Conservation (phyloP, 2,113 vertebrate genomes). For the Prionailurus bengalensis region DNA sequence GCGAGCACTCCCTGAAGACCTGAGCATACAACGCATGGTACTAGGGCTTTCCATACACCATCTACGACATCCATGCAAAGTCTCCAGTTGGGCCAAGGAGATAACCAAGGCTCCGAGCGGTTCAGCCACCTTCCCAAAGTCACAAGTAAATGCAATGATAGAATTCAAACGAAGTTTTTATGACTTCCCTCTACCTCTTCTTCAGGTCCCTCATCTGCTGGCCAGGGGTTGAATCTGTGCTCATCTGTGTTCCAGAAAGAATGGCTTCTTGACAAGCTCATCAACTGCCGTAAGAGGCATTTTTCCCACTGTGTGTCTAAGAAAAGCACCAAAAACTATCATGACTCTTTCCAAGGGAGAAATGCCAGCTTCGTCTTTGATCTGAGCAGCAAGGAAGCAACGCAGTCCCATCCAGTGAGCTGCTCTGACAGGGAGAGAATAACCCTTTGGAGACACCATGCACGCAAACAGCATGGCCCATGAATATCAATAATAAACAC, state of each 20-base stretch:
- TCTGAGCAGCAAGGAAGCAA: constrained; percentile 3
- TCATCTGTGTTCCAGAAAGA: neutral
- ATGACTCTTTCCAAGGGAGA: neutral
- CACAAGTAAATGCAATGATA: neutral
- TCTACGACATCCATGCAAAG: neutral
- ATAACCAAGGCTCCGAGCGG: neutral
- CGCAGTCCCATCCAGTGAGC: neutral
- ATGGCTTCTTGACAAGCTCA: neutral
- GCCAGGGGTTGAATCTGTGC: neutral
- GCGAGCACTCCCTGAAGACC: neutral
- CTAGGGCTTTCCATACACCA: neutral
- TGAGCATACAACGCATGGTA: neutral
- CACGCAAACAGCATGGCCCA: neutral
- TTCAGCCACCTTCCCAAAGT: neutral
- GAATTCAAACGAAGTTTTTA: neutral
- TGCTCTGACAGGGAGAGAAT: neutral
- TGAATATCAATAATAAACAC: neutral
- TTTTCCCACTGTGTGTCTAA: constrained; percentile 33
- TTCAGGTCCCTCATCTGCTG: neutral
- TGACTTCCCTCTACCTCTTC: neutral
- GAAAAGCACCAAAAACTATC: constrained; percentile 19
- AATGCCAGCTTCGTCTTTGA: constrained; percentile 43
- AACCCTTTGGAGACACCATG: neutral
- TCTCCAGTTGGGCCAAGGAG: neutral
- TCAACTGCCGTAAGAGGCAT: neutral